Evolutionary conservation across 2,888 invertebrate species (phyloP), one percentile per base, ranked within the genome.

Genomic region (Odontomyia ornata): DNA sequence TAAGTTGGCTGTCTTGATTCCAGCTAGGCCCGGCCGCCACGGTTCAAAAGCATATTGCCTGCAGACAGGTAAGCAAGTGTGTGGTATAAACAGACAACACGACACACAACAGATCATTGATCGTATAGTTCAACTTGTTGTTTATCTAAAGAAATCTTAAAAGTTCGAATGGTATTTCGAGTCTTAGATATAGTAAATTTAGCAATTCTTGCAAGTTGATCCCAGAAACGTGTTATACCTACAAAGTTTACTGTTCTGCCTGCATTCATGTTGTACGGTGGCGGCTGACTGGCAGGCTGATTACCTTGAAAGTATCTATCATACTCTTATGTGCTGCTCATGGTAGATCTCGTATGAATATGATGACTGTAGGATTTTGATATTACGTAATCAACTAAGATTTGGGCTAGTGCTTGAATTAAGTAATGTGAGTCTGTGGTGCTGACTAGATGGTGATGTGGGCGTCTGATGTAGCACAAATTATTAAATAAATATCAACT

Each of bases 241-340:
- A 9, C 18, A 52, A 36, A 52, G 52, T n/a, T 52, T 52, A 52
- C 52, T 13, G 52, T 52, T 52, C 52, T 52, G 15, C 15, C 18
- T n/a, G 52, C 18, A 15, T 9, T 52, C 52, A 15, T 52, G 52
- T 15, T 52, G 52, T 52, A 9, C 15, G 5, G 36, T 52, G 18
- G 52, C 52, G 2, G 52, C 15, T 52, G n/a, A 15, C 52, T 9
- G 52, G 52, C 52, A 52, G 52, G 7, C 52, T 52, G 52, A 52
- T 52, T 18, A 52, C 52, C 52, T 52, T 52, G 52, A 52, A 52
- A 52, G 52, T 52, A 52, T 52, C 52, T 52, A 52, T 52, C 52
- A 52, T 52, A 52, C 15, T 4, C 52, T n/a, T n/a, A n/a, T n/a
- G n/a, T n/a, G n/a, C n/a, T n/a, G 52, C 52, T 4, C 36, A 36